Base-by-base conservation (phyloP, 2,888 invertebrate species). In the Drosophila austrosaltans region DNA sequence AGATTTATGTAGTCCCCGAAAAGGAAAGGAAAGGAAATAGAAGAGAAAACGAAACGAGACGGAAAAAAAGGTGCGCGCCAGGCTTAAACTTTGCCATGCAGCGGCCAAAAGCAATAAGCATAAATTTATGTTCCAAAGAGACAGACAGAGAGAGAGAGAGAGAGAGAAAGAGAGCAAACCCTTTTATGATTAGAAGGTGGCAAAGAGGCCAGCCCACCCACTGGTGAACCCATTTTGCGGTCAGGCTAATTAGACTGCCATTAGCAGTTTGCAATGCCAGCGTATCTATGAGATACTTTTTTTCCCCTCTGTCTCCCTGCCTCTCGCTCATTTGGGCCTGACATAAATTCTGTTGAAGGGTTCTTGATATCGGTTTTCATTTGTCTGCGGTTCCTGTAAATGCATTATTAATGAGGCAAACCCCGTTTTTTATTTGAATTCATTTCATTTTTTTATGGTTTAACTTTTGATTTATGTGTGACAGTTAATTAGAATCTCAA, bases 231-330 rank as follows among this genome's bases (percentile, higher is more conserved):
- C 40, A 69, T 53, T 57, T 71, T 77, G 79, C 76, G 81, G 82
- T 76, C 74, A 83, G 81, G 79, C 79, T 86, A 83, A 83, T 83
- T 83, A 83, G 83, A 83, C 79, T 81, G 83, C 83, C 83, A 83
- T 83, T 83, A 86, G 82, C 82, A 79, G 75, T 69, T 58, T 40
- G 61, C 57, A 32, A 32, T 53, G 77, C 54, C 63, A 69, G 63
- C 44, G 56, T 65, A 77, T 74, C 74, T 79, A 67, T 30, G 48
- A 48, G 60, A 44, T 60, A 30, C 60, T 42, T 53, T 10, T 39
- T 40, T 12, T 16, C 4, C 6, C 28, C 61, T 36, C 10, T 22
- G 56, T 44, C 61, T 57, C 63, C 39, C 44, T 59, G 53, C 36
- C 32, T 40, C 58, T 54, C 56, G 53, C 42, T 53, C 30, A 30